A percentile compares a stretch with the other conserved stretches of the same genome.
Evolutionary conservation across 2,797 vertebrate genomes (phyloP).

Genomic region (Leptoclinus maculatus): DNA sequence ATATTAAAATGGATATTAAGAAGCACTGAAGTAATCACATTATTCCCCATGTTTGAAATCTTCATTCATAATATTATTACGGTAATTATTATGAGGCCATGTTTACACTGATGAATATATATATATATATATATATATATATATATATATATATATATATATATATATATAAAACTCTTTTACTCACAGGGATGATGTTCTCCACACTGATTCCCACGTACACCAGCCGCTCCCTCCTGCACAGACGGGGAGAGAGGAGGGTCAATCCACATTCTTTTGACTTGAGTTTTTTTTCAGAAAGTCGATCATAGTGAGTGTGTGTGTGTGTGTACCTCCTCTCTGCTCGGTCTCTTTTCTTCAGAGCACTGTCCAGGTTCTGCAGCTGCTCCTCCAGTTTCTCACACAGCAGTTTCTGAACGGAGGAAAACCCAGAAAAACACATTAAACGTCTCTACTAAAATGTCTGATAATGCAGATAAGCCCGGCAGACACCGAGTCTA

Average conservation of each 20-base stretch:
- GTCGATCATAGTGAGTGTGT: neutral
- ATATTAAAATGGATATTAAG: neutral
- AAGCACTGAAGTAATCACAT: neutral
- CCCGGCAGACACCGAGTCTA: too few relatives aligned
- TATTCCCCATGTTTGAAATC: neutral
- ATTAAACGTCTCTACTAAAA: neutral
- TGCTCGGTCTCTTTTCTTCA: conserved; percentile 97
- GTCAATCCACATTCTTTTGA: neutral
- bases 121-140: too few relatives aligned
- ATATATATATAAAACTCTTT: neutral
- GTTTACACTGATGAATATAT: neutral
- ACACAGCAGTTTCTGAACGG: conserved; percentile 92
- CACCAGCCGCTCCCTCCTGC: conserved; percentile 92
- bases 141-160: too few relatives aligned
- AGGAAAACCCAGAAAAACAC: neutral
- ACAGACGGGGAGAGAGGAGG: conserved; percentile 42
- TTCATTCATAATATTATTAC: neutral
- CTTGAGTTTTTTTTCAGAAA: neutral
- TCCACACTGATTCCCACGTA: conserved; percentile 99
- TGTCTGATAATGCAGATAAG: too few relatives aligned
- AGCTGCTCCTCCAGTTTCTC: conserved; percentile 97
- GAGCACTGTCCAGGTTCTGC: conserved; percentile 93
- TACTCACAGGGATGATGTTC: conserved; percentile 94
- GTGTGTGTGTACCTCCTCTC: conserved; percentile 88
- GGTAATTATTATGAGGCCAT: neutral